Conservation (phyloP, 2,888 invertebrate species). For the Gortyna flavago region DNA sequence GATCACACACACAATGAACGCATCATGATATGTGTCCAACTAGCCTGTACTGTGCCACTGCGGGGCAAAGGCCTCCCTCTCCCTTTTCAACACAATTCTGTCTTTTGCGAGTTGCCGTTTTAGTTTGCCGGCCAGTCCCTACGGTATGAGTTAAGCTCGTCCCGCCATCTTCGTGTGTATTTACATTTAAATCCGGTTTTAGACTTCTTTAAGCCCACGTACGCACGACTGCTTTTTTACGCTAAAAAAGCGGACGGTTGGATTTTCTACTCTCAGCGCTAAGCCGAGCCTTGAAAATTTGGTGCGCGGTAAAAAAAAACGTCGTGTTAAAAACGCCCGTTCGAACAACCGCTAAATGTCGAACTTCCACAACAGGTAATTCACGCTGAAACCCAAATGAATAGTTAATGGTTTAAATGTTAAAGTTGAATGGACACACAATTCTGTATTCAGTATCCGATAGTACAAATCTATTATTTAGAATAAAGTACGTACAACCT, state of each 20-base stretch:
- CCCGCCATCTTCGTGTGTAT: too few relatives aligned
- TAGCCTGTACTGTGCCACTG: too few relatives aligned
- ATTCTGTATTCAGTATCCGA: conserved; percentile 18
- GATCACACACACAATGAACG: too few relatives aligned
- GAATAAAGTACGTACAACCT: background rate
- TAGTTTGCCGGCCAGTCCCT: too few relatives aligned
- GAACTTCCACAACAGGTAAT: background rate
- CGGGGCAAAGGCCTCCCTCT: too few relatives aligned
- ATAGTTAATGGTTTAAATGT: conserved; percentile 24
- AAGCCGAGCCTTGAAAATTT: background rate
- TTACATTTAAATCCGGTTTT: too few relatives aligned
- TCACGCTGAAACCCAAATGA: conserved; percentile 1
- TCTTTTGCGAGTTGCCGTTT: too few relatives aligned
- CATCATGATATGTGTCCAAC: too few relatives aligned
- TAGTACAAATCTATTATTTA: conserved; percentile 29
- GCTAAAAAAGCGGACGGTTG: background rate
- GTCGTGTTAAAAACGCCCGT: background rate
- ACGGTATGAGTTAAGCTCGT: too few relatives aligned
- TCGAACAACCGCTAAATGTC: background rate
- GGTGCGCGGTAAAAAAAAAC: background rate
- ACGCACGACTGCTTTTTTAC: background rate
- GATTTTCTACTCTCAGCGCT: background rate
- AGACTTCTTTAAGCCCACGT: too few relatives aligned
- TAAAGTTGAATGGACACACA: conserved; percentile 12
- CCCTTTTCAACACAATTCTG: too few relatives aligned